phyloP scores from a whole-genome alignment of 2,888 invertebrate species.

The Amiota mariae region DNA sequence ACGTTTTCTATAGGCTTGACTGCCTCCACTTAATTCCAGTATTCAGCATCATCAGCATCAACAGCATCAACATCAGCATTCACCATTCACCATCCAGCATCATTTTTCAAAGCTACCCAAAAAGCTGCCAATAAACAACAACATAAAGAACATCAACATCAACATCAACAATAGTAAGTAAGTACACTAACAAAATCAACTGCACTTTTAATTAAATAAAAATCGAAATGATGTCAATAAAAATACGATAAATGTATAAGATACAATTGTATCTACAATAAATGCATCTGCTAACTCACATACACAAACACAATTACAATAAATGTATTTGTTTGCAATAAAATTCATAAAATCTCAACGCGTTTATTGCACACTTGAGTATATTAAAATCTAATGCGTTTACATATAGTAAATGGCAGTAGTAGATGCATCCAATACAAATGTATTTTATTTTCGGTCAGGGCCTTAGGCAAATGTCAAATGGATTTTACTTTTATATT shows the following conservation, averaged over 20 bases:
- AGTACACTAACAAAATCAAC: neutral
- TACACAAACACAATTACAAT: neutral
- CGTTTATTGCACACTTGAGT: slow-evolving; percentile 1
- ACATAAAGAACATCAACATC: neutral
- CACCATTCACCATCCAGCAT: too few relatives aligned
- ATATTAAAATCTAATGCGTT: neutral
- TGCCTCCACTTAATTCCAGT: too few relatives aligned
- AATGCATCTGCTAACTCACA: neutral
- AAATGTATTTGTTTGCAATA: slow-evolving; percentile 21
- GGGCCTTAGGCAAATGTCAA: slow-evolving; percentile 62
- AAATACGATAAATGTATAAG: slow-evolving; percentile 13
- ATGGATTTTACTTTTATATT: neutral
- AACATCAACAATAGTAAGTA: neutral
- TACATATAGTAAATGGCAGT: neutral
- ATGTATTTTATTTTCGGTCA: slow-evolving; percentile 56
- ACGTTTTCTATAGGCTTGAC: too few relatives aligned
- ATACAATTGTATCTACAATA: neutral
- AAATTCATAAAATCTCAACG: neutral
- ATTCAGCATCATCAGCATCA: too few relatives aligned
- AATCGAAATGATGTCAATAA: slow-evolving; percentile 25
- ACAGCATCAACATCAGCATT: too few relatives aligned
- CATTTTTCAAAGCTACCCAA: too few relatives aligned
- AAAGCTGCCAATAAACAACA: neutral
- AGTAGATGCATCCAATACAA: too few relatives aligned
- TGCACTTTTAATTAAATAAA: slow-evolving; percentile 23